phyloP scores from a whole-genome alignment of 2,113 vertebrate genomes.

The Pimephales promelas region DNA sequence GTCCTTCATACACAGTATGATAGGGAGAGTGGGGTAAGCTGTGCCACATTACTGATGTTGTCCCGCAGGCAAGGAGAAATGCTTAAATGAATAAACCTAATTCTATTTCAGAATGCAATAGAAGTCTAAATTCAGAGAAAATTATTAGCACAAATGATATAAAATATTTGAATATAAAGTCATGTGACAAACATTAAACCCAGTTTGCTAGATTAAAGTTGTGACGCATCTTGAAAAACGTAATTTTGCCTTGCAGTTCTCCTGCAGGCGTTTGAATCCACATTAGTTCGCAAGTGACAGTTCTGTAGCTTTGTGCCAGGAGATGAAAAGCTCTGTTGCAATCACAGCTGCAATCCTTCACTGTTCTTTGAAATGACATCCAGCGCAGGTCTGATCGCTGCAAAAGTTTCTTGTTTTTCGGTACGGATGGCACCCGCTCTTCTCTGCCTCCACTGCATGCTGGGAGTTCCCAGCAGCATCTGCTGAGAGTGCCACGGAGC shows the following conservation, averaged over 20 bases:
- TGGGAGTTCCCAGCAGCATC: conserved; percentile 56
- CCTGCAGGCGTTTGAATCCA: neutral
- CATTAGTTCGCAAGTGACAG: conserved; percentile 31
- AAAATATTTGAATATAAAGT: neutral
- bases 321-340: conserved; percentile 37
- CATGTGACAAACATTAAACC: neutral
- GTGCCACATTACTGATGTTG: neutral
- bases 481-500: conserved; percentile 63
- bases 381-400: neutral
- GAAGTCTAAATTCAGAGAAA: neutral
- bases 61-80: conserved; percentile 11
- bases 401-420: conserved; percentile 38
- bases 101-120: neutral
- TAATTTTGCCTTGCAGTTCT: conserved; percentile 17
- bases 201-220: neutral
- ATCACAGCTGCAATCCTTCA: conserved; percentile 28
- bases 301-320: conserved; percentile 3
- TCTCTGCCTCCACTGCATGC: conserved; percentile 43
- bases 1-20: conserved; percentile 6
- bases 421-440: neutral
- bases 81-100: neutral
- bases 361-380: conserved; percentile 26
- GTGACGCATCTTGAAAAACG: conserved; percentile 3
- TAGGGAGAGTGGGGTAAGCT: conserved; percentile 20
- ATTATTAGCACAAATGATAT: neutral